Base-by-base conservation (phyloP, 1,140 invertebrate genomes). In the Aphis craccivora region DNA sequence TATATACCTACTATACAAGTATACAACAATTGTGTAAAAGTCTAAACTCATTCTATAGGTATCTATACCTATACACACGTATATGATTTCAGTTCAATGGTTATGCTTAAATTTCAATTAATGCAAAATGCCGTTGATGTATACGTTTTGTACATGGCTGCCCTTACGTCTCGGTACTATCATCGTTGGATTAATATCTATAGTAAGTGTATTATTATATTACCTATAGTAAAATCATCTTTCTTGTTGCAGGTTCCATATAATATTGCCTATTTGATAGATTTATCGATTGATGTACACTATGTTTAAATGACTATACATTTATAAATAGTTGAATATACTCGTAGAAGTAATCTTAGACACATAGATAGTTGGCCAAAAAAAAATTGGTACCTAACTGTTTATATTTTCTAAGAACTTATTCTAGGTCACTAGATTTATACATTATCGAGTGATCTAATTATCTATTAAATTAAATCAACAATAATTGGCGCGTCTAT, bases 101-200 rank as follows among this genome's bases (percentile, higher is more conserved):
- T 76, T 76, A n/a, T n/a, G 30, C 60, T 76, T n/a, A 76, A 14
- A 3, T 76, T 76, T 76, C 60, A 6, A 76, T 76, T 76, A 76
- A 76, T 35, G 60, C 23, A 43, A 83, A 55, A 93, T 93, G 91
- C 81, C 81, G 43, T 40, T 93, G 37, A 93, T 93, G 81, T 93
- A 86, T 40, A 93, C 91, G 9, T 93, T 84, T 86, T 93, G 91
- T 84, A 93, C 91, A 30, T 93, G 91, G 91, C 40, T 93, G 25
- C 91, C 91, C 2, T 93, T 93, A n/a, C 91, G 91, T 43, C 91
- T 93, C 20, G 91, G 91, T n/a, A 93, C 20, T n/a, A 53, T 93
- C 37, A 86, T 93, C 76, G 91, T 93, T 7, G 91, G 91, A 93
- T 23, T 93, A n/a, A 93, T 93, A 93, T 93, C 91, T 5, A n/a